These are phyloP conservation scores for Vanessa atalanta DNA, from an alignment of 1,140 invertebrate species.

Conservation along the genomic window DNA sequence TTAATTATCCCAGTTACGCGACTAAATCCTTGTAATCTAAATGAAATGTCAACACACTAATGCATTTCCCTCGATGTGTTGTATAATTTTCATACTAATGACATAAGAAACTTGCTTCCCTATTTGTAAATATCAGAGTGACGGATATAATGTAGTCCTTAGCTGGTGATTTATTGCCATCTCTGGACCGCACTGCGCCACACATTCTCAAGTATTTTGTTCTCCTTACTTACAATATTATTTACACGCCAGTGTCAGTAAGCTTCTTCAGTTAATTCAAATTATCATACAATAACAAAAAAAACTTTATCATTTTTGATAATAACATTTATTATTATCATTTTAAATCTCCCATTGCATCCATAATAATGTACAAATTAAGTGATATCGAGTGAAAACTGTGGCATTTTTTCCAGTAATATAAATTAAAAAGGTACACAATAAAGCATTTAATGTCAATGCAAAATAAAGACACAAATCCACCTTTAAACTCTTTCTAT, in stretches of 20 bases:
- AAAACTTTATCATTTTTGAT: no score
- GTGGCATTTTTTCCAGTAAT: no score
- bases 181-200: slow-evolving; percentile 11
- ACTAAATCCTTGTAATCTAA: slow-evolving; percentile 6
- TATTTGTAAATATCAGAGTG: slow-evolving; percentile 21
- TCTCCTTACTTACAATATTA: background rate
- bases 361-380: no score
- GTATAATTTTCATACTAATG: slow-evolving; percentile 15
- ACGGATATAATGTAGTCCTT: slow-evolving; percentile 24
- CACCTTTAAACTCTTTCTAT: no score
- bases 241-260: background rate
- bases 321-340: no score
- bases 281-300: no score
- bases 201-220: slow-evolving; percentile 6
- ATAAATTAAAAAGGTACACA: no score
- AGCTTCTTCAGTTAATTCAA: no score
- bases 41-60: slow-evolving; percentile 9
- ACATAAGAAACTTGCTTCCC: slow-evolving; percentile 14
- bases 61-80: background rate
- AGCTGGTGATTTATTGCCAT: slow-evolving; percentile 18
- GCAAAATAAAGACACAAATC: no score
- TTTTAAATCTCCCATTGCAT: no score
- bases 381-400: no score
- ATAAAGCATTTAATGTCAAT: no score
- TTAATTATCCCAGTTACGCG: background rate